Base-by-base conservation (phyloP, 2,797 vertebrate species). In the Pelochelys cantorii region DNA sequence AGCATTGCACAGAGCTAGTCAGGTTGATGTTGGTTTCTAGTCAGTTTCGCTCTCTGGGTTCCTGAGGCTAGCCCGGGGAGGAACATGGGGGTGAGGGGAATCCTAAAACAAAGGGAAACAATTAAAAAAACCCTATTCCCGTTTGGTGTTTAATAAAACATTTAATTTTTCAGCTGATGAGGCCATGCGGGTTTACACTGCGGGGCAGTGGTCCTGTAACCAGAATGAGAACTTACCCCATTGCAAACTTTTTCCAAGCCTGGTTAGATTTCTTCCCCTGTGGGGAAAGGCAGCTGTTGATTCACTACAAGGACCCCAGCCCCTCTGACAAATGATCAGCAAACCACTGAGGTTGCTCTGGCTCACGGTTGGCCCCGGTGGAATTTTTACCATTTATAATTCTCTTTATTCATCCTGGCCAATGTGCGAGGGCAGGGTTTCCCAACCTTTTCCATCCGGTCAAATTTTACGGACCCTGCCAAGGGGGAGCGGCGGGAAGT, bases 261-360 rank as follows among this genome's bases (percentile, higher is more conserved):
- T 10, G 17, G 3, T 48, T 15, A 18, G 0, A 5, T 31, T 27
- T 37, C 20, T 74, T 3, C 53, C 82, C 59, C 37, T 23, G 0
- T 0, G n/a, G 4, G 60, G 65, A 7, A 8, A 15, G 1, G 1
- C 1, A 0, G n/a, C 17, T 11, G 9, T 1, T 10, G 52, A 0
- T 2, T 0, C 0, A 0, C 14, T 34, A 80, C 7, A 0, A 5
- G 34, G 7, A 53, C 3, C 93, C 3, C 0, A 5, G 11, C 23
- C 7, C 31, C 62, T 31, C 48, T 8, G 9, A 34, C 18, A 68
- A 68, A 68, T 11, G 18, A 11, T 37, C 9, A 10, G 65, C n/a
- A 71, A 34, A 37, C n/a, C 15, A 11, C 65, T 3, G n/a, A 11
- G 18, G 10, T 34, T 18, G 65, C 18, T 18, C n/a, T 71, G 65